Percentiles rank a stretch among this genome's conserved stretches.
phyloP scores from a whole-genome alignment of 2,113 vertebrate genomes.

The Mandrillus leucophaeus region DNA sequence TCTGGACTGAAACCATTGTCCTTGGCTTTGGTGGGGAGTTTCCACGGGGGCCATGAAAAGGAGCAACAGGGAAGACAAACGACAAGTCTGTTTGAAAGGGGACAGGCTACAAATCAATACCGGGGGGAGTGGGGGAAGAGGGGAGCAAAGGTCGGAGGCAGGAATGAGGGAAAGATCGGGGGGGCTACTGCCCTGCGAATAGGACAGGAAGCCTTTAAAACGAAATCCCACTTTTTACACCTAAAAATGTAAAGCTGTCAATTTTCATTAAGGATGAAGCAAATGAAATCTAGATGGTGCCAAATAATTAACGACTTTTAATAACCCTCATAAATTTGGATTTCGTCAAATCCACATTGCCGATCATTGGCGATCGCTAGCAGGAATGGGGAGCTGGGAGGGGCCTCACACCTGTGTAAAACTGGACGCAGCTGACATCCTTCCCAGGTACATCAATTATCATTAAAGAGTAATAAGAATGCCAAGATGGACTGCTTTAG shows the following conservation, averaged over 20 bases:
- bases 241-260: constrained; percentile 80
- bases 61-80: background rate
- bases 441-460: constrained; percentile 84
- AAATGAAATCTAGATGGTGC: constrained; percentile 75
- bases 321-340: constrained; percentile 83
- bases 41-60: background rate
- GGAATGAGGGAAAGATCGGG: background rate
- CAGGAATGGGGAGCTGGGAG: constrained; percentile 27
- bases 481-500: constrained; percentile 77
- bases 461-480: constrained; percentile 82
- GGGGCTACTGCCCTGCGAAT: background rate
- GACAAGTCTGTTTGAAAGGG: background rate
- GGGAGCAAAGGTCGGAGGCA: constrained; percentile 3
- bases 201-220: constrained; percentile 62
- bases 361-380: constrained; percentile 43
- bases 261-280: constrained; percentile 75
- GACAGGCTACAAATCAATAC: background rate
- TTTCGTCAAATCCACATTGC: constrained; percentile 82
- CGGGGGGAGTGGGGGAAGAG: background rate
- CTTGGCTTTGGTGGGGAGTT: background rate
- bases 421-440: constrained; percentile 72
- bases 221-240: constrained; percentile 64
- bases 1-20: background rate
- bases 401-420: constrained; percentile 62
- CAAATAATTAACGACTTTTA: constrained; percentile 85